phyloP scores from a whole-genome alignment of 1,140 invertebrate species.

The Tetranychus cinnabarinus region DNA sequence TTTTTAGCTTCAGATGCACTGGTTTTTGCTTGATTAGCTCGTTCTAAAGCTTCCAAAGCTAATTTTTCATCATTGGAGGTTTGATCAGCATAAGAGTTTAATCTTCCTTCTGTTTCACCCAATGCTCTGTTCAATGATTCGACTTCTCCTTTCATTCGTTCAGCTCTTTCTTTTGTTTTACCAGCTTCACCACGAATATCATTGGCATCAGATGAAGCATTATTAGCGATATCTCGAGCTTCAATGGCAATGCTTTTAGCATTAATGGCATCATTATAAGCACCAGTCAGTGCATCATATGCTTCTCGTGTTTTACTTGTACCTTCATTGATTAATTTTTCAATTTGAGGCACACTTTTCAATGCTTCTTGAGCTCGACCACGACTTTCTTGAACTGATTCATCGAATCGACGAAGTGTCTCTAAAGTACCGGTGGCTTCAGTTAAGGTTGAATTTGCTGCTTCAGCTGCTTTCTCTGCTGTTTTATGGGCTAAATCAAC shows the following conservation, averaged over 20 bases:
- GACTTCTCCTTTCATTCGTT: conserved; percentile 45
- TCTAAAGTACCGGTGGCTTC: conserved; percentile 64
- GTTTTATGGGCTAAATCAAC: conserved; percentile 40
- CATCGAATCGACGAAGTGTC: conserved; percentile 63
- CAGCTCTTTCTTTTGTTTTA: conserved; percentile 44
- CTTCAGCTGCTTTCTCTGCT: conserved; percentile 51
- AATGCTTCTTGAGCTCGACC: conserved; percentile 42
- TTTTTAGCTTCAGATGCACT: conserved; percentile 47
- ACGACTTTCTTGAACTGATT: conserved; percentile 54
- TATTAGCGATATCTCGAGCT: conserved; percentile 42
- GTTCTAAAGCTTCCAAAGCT: conserved; percentile 39
- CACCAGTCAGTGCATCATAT: conserved; percentile 33
- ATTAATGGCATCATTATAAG: conserved; percentile 46
- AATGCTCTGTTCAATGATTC: conserved; percentile 43
- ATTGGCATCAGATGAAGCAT: conserved; percentile 48
- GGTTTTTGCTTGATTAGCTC: conserved; percentile 66
- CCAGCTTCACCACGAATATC: conserved; percentile 47
- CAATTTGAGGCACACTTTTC: conserved; percentile 31
- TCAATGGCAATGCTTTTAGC: conserved; percentile 47
- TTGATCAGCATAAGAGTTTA: conserved; percentile 43
- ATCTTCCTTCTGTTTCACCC: conserved; percentile 37
- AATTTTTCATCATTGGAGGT: conserved; percentile 43
- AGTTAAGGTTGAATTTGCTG: conserved; percentile 55
- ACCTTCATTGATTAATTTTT: conserved; percentile 35
- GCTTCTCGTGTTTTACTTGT: conserved; percentile 31